Evolutionary conservation across 2,113 vertebrate species (phyloP), one percentile per base, ranked within the genome.

Genomic region (Macaca fascicularis): DNA sequence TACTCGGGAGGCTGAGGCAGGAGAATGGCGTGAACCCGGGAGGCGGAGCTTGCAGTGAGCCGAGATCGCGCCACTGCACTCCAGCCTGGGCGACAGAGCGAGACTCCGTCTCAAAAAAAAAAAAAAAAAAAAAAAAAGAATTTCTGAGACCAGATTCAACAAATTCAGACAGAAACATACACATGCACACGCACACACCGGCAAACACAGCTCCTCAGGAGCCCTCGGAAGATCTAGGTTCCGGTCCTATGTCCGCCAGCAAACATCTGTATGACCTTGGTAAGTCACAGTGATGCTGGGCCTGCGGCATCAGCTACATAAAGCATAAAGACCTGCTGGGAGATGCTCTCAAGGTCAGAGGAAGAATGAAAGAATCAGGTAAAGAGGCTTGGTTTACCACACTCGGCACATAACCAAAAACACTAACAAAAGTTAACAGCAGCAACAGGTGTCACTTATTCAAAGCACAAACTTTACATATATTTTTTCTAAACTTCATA

Each of bases 401-500:
- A 14, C 17, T 35, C 61, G 16, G 55, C 32, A 27, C 19, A 52
- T 5, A 3, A 8, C 45, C 48, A 4, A 8, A 4, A 5, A 35
- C 10, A 3, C 19, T 6, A 48, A 11, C 25, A 23, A 50, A 0
- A 22, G 38, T 12, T 12, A 55, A 19, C 2, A 43, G 50, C 8
- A 25, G 45, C 79, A 30, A 38, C 11, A 1, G 75, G 9, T 10
- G 64, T 30, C 70, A 19, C 5, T n/a, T 9, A 5, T 6, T 14
- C 0, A 0, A 5, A 92, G 22, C 22, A 48, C 6, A 64, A 3
- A 70, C 30, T 0, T 25, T 0, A 3, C 6, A 2, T 22, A 1
- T 0, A 13, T 23, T 30, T 70, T 87, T 69, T 38, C 35, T 13
- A 45, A 22, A 79, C 19, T 35, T 81, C 17, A 14, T 5, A 16